Conservation (phyloP, 1,140 invertebrate genomes). For the Diabrotica undecimpunctata region DNA sequence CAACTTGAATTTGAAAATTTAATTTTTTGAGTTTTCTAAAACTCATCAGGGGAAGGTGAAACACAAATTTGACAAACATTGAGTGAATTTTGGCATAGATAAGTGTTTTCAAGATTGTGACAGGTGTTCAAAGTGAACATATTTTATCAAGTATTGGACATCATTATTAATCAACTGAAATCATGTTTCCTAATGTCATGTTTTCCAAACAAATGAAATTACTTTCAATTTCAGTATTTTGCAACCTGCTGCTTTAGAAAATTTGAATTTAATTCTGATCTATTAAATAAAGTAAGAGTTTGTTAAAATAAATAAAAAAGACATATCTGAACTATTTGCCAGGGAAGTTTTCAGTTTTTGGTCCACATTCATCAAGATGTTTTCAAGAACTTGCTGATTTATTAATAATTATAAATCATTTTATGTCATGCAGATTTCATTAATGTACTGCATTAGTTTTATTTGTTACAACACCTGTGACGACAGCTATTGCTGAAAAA, state of each 20-base stretch:
- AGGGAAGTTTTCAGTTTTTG: background rate
- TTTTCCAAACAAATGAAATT: background rate
- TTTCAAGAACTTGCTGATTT: conserved; percentile 21
- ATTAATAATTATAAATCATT: conserved; percentile 25
- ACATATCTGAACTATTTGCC: background rate
- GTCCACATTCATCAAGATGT: conserved; percentile 15
- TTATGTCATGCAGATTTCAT: conserved; percentile 14
- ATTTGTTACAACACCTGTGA: background rate
- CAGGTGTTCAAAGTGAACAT: background rate
- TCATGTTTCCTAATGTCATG: background rate
- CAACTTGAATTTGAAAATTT: no score
- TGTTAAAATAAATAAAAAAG: background rate
- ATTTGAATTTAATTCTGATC: no score
- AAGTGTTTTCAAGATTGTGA: background rate
- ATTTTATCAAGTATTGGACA: background rate
- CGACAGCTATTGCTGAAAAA: background rate
- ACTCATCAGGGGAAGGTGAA: conserved; percentile 17
- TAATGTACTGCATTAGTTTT: conserved; percentile 10
- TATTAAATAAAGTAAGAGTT: no score
- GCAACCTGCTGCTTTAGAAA: no score
- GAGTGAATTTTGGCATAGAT: no score
- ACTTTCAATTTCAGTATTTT: background rate
- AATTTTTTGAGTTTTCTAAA: conserved; percentile 8
- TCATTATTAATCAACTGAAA: background rate
- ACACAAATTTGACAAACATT: conserved; percentile 1